Base-by-base conservation (phyloP, 1,140 invertebrate genomes). In the Aricia agestis region DNA sequence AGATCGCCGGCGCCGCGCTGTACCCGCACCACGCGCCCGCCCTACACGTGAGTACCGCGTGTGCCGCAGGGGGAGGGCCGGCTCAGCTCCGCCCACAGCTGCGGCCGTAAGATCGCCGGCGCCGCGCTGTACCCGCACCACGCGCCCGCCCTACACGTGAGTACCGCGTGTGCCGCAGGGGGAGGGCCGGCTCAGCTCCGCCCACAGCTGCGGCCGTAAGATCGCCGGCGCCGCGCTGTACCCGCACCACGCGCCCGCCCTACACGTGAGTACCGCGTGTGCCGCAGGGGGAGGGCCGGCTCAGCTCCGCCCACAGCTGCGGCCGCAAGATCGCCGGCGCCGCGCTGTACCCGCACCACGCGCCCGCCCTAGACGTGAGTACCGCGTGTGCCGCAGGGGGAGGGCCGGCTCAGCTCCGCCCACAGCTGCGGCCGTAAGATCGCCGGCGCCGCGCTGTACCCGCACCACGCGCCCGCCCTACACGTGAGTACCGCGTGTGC, bases 81-180 rank as follows among this genome's bases (percentile, higher is more conserved):
- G 84, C 41, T 89, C 11, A 59, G n/a, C 1, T 17, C 73, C 0
- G 83, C 84, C 0, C 74, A 82, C 58, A 67, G 6, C 6, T 79
- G 72, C 19, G 85, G 81, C 0, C 78, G 67, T 70, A 82, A 77
- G 69, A 85, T 91, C 13, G 89, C 84, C 0, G 86, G 84, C 0
- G 59, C 70, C 1, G 82, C 86, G 1, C 58, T 78, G 0, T 78
- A 80, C 3, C 77, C 82, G 0, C 83, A 72, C 74, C 86, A 82
- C 68, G 66, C 76, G 13, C 84, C 81, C 1, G 81, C 82, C 65
- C 79, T 87, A 6, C 83, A 89, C 78, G 89, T 90, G 57, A 77
- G 66, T 65, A 17, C 18, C 63, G n/a, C n/a, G n/a, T n/a, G n/a
- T n/a, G n/a, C n/a, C n/a, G n/a, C n/a, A n/a, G n/a, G n/a, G n/a